phyloP scores from a whole-genome alignment of 1,140 invertebrate genomes.

The Musca domestica region DNA sequence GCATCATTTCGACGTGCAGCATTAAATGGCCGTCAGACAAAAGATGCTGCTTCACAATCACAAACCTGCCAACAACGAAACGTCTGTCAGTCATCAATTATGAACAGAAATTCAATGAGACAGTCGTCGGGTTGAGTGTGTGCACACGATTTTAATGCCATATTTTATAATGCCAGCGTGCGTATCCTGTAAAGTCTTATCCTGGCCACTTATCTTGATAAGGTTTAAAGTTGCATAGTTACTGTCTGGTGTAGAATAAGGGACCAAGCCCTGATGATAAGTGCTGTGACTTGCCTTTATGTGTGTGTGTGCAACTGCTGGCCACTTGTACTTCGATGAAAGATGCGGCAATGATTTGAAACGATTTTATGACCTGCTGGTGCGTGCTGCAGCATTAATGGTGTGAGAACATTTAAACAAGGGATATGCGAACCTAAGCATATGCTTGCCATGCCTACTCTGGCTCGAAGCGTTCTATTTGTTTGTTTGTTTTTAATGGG shows the following conservation, averaged over 20 bases:
- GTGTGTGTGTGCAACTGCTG: neutral
- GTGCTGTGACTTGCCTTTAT: neutral
- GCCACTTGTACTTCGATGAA: conserved; percentile 6
- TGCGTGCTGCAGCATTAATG: conserved; percentile 3
- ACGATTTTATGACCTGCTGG: neutral
- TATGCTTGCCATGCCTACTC: too few relatives aligned
- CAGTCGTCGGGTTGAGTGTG: neutral
- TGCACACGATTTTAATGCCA: conserved; percentile 2
- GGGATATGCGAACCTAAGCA: too few relatives aligned
- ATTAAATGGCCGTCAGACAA: neutral
- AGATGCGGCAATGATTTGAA: too few relatives aligned
- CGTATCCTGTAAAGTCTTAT: conserved; percentile 7
- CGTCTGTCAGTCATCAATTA: neutral
- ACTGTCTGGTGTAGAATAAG: neutral
- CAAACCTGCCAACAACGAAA: neutral
- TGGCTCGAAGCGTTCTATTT: too few relatives aligned
- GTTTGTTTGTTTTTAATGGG: too few relatives aligned
- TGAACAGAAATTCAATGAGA: neutral
- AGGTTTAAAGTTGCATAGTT: conserved; percentile 18
- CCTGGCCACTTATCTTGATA: conserved; percentile 17
- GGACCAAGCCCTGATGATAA: neutral
- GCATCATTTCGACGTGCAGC: neutral
- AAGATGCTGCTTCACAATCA: neutral
- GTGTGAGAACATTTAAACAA: neutral
- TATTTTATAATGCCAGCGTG: conserved; percentile 5